phyloP scores from a whole-genome alignment of 1,140 invertebrate species.

The Drosophila kohkoa region DNA sequence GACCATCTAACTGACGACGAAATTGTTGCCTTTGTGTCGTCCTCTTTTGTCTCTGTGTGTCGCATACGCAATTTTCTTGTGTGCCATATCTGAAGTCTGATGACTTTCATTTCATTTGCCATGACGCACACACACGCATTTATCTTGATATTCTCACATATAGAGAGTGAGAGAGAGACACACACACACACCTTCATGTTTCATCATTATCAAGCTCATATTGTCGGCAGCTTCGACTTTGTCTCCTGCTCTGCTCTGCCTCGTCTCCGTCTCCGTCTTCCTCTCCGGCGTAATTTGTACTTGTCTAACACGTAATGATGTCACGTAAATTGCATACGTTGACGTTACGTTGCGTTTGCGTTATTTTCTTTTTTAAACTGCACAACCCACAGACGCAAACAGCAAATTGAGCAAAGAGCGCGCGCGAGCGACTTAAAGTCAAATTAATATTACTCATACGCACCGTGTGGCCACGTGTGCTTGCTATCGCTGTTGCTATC shows the following conservation, averaged over 20 bases:
- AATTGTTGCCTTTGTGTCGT: conserved; percentile 54
- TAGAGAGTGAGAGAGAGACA: conserved; percentile 32
- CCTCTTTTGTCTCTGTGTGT: conserved; percentile 54
- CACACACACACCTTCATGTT: conserved; percentile 55
- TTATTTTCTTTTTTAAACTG: conserved; percentile 63
- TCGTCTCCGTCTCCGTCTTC: conserved; percentile 15
- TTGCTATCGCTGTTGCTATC: conserved; percentile 9
- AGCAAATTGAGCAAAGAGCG: conserved; percentile 50
- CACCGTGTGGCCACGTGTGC: conserved; percentile 42
- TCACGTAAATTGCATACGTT: conserved; percentile 84
- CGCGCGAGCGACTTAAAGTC: conserved; percentile 64
- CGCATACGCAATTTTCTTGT: conserved; percentile 72
- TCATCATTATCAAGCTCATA: conserved; percentile 83
- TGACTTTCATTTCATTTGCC: conserved; percentile 78
- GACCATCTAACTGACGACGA: conserved; percentile 17
- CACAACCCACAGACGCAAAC: conserved; percentile 24
- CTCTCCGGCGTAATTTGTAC: conserved; percentile 75
- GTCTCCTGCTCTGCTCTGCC: conserved; percentile 22
- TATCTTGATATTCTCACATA: conserved; percentile 70
- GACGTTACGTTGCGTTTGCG: conserved; percentile 73
- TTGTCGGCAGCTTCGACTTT: conserved; percentile 64
- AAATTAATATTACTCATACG: conserved; percentile 83
- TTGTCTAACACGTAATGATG: conserved; percentile 83
- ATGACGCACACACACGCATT: conserved; percentile 49
- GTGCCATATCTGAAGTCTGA: conserved; percentile 67